Evolutionary conservation across 2,888 invertebrate genomes (phyloP), one percentile per base, ranked within the genome.

Genomic region (Anodontia alba): DNA sequence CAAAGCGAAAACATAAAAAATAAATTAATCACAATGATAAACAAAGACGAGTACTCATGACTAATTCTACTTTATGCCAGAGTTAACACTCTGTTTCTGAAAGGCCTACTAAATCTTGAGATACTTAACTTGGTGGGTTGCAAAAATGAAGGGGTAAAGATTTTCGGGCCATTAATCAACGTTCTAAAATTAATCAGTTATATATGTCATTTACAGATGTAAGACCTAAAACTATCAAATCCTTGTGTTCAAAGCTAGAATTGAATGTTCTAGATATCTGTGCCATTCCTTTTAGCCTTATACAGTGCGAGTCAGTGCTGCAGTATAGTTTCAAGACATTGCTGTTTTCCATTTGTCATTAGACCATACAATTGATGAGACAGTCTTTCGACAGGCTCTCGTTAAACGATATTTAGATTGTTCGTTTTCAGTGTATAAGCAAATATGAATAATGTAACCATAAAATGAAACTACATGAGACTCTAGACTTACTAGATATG

Each of bases 131-230:
- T 77, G 17, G 73, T 77, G 43, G 73, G 62, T 17, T 81, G 74
- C 36, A 77, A 26, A 51, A 62, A 70, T 71, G 78, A 20, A 38
- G 74, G 12, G 66, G 72, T 71, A 43, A 17, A 49, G 78, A 81
- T 33, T 70, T 72, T 78, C 57, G 49, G 43, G 80, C 76, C 10
- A 73, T 83, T 42, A 67, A 73, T 43, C 49, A 49, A 31, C 72
- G 49, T 31, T 10, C 23, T 20, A 72, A 71, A n/a, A 67, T 83
- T 36, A 77, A 83, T 46, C 80, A 80, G 17, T 20, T 80, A 33
- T 83, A 72, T 42, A 3, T 80, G 26, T 75, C 80, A 38, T 83
- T 80, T 57, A 80, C 79, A 20, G 66, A 74, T 31, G 68, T 83
- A 38, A 36, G 67, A 38, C 74, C 79, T 29, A 72, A 68, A n/a